Conservation (phyloP, 2,888 invertebrate genomes). For the Oscheius sp. region DNA sequence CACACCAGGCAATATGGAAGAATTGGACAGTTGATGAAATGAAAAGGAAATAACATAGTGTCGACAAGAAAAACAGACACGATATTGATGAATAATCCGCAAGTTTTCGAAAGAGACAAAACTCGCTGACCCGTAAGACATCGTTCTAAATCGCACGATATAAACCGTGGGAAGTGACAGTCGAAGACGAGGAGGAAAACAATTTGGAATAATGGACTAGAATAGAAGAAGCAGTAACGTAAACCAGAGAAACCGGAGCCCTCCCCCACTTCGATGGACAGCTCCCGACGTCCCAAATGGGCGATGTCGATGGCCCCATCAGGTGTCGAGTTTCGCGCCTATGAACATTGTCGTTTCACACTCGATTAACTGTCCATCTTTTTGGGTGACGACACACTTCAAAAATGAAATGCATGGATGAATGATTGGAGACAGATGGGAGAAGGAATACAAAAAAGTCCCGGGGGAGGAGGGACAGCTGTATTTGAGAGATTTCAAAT, state of each 20-base stretch:
- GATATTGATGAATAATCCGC: too few relatives aligned
- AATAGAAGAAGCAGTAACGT: not conserved
- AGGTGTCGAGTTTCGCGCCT: constrained; percentile 22
- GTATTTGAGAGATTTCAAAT: too few relatives aligned
- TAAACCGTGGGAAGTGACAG: constrained; percentile 15
- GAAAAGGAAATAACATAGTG: too few relatives aligned
- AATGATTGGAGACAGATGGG: not conserved
- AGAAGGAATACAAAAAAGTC: not conserved
- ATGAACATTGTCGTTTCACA: constrained; percentile 16
- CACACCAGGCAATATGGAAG: not conserved
- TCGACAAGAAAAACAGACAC: not conserved
- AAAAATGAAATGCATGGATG: constrained; percentile 2
- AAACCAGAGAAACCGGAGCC: not conserved
- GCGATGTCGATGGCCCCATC: not conserved
- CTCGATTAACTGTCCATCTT: constrained; percentile 21
- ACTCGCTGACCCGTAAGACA: constrained; percentile 10
- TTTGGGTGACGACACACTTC: constrained; percentile 17
- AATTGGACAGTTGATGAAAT: too few relatives aligned
- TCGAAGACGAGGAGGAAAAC: not conserved
- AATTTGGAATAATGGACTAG: not conserved
- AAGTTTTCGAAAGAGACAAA: too few relatives aligned
- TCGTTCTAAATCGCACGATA: too few relatives aligned
- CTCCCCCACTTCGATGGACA: not conserved
- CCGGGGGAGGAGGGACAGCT: too few relatives aligned
- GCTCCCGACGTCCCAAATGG: constrained; percentile 1